Evolutionary conservation across 23 tunicate genomes (phyloP).

Genomic region (Ascidia mentula): DNA sequence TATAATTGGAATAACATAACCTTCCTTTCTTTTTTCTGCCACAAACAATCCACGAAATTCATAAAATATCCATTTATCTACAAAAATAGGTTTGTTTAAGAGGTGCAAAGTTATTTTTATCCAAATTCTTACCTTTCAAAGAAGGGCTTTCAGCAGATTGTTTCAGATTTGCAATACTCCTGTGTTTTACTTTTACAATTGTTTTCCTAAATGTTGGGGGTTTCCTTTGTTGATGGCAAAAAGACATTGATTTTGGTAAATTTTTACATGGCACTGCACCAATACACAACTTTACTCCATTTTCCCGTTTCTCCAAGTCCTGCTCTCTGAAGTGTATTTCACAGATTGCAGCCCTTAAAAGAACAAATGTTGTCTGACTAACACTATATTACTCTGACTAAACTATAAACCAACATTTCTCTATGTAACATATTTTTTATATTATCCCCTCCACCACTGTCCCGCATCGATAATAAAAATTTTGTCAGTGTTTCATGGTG

Average conservation of each 20-base stretch:
- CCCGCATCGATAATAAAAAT: constrained; percentile 15
- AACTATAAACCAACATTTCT: constrained; percentile 6
- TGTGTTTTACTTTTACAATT: neutral
- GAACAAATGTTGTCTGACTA: too few relatives aligned
- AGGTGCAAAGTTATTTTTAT: too few relatives aligned
- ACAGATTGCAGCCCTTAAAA: constrained; percentile 17
- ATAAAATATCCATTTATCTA: too few relatives aligned
- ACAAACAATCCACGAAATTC: too few relatives aligned
- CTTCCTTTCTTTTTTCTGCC: too few relatives aligned
- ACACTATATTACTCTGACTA: too few relatives aligned
- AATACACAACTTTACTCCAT: neutral
- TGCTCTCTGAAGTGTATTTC: constrained; percentile 8
- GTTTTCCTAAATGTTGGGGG: neutral
- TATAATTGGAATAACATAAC: too few relatives aligned
- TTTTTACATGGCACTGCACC: constrained; percentile 19
- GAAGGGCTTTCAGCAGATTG: neutral
- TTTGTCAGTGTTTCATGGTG: constrained; percentile 5
- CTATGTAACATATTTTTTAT: constrained; percentile 12
- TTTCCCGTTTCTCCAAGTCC: neutral
- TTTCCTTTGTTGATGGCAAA: neutral
- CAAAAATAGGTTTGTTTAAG: too few relatives aligned
- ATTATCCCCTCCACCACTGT: constrained; percentile 13
- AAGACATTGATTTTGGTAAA: neutral
- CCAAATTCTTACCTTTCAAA: neutral
- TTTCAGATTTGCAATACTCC: neutral